Evolutionary conservation across 2,888 invertebrate genomes (phyloP).

Genomic region (Drosophila quinaria): DNA sequence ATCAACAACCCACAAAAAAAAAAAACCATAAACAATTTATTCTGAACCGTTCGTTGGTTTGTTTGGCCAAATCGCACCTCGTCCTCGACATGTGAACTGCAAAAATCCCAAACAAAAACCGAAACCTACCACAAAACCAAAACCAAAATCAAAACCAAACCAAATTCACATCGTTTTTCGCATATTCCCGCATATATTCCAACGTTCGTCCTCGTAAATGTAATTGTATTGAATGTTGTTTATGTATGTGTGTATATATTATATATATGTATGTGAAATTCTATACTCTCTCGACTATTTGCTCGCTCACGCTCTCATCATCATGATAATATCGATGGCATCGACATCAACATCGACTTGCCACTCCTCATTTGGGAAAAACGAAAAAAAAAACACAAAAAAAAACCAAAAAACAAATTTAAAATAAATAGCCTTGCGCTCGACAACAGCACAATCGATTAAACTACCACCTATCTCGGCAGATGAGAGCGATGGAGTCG

Average conservation of each 20-base stretch:
- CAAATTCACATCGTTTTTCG: constrained; percentile 44
- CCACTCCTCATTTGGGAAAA: constrained; percentile 64
- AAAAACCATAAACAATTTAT: constrained; percentile 49
- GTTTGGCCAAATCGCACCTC: constrained; percentile 70
- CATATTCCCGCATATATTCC: constrained; percentile 36
- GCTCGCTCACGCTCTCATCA: constrained; percentile 63
- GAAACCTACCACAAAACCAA: constrained; percentile 21
- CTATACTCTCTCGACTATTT: constrained; percentile 62
- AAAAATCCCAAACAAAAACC: constrained; percentile 18
- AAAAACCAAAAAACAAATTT: neutral
- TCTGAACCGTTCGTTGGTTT: constrained; percentile 57
- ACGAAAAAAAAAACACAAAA: constrained; percentile 24
- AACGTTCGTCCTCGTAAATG: constrained; percentile 51
- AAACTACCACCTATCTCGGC: constrained; percentile 86
- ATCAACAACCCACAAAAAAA: constrained; percentile 65
- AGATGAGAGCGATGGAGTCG: constrained; percentile 81
- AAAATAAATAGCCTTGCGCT: constrained; percentile 79
- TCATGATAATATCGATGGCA: constrained; percentile 56
- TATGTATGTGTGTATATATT: constrained; percentile 41
- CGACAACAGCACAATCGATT: constrained; percentile 85
- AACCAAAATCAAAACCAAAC: constrained; percentile 6
- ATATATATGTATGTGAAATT: constrained; percentile 61
- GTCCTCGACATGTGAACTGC: constrained; percentile 60
- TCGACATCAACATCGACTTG: constrained; percentile 45
- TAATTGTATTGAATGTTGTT: constrained; percentile 62